These are phyloP conservation scores for Rhynchomys soricoides DNA, from an alignment of 2,113 vertebrate species.

Conservation along the genomic window DNA sequence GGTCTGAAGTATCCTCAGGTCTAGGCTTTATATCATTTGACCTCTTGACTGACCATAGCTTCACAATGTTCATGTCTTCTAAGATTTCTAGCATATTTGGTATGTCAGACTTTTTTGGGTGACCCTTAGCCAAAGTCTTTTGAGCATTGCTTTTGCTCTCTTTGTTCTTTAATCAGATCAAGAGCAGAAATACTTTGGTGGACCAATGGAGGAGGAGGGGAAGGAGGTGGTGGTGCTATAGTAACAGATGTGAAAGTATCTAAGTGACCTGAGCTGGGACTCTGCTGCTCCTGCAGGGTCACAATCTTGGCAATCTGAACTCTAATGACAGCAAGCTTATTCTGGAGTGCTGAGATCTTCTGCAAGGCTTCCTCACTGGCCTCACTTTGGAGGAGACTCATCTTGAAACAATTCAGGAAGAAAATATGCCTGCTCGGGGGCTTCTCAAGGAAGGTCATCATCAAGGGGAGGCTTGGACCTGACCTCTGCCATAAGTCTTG, in stretches of 20 bases:
- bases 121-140: slow-evolving; percentile 76
- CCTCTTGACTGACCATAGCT: slow-evolving; percentile 94
- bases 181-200: slow-evolving; percentile 88
- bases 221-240: slow-evolving; percentile 69
- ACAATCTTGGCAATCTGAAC: background rate
- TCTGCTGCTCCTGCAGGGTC: background rate
- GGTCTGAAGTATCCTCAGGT: background rate
- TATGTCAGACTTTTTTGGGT: slow-evolving; percentile 88
- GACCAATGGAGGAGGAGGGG: slow-evolving; percentile 82
- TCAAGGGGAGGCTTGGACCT: background rate
- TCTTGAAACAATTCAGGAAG: background rate
- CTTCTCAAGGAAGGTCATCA: background rate
- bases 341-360: background rate
- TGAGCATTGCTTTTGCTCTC: slow-evolving; percentile 85
- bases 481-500: background rate
- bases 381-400: background rate
- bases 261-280: slow-evolving; percentile 67
- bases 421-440: background rate
- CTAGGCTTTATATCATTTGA: slow-evolving; percentile 56
- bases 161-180: slow-evolving; percentile 94
- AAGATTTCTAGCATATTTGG: slow-evolving; percentile 97
- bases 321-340: background rate
- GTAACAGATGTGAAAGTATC: slow-evolving; percentile 65
- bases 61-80: slow-evolving; percentile 94
- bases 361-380: background rate